Evolutionary conservation across 2,888 invertebrate species (phyloP).

Genomic region (Mythimna albipuncta): DNA sequence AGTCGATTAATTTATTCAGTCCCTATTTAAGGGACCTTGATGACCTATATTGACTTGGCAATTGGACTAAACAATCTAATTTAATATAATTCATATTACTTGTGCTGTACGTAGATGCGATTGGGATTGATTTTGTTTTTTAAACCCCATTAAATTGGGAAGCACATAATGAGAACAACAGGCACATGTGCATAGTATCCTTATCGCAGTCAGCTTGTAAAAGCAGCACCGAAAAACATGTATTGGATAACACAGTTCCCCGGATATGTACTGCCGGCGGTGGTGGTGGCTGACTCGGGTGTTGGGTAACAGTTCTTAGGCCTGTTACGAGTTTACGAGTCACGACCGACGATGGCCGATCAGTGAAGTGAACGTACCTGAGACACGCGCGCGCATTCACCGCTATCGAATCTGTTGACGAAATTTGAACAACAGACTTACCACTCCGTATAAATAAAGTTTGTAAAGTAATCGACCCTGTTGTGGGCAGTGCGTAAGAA

Average conservation of each 20-base stretch:
- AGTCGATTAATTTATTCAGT: too few relatives aligned
- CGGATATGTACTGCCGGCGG: conserved; percentile 36
- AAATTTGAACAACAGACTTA: conserved; percentile 46
- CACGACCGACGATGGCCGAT: conserved; percentile 24
- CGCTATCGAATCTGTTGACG: conserved; percentile 35
- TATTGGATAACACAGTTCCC: conserved; percentile 44
- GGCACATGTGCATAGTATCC: background rate
- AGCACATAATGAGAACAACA: too few relatives aligned
- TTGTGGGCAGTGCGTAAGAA: conserved; percentile 6
- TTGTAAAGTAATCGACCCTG: conserved; percentile 30
- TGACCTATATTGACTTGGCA: too few relatives aligned
- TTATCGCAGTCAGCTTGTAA: background rate
- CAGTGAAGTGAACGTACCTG: conserved; percentile 57
- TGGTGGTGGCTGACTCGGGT: conserved; percentile 59
- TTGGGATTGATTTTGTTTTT: too few relatives aligned
- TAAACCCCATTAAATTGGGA: too few relatives aligned
- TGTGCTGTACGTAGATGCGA: too few relatives aligned
- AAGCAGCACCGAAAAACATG: conserved; percentile 23
- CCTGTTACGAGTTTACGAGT: conserved; percentile 42
- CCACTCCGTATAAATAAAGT: conserved; percentile 34
- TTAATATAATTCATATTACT: too few relatives aligned
- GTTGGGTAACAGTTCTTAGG: conserved; percentile 60
- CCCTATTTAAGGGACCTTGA: too few relatives aligned
- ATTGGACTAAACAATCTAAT: too few relatives aligned
- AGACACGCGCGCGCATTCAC: conserved; percentile 54